A percentile compares a stretch with the other conserved stretches of the same genome.
Conservation (phyloP, 30 jellyfish, hydroid and myxozoan species). For the Hydra vulgaris region DNA sequence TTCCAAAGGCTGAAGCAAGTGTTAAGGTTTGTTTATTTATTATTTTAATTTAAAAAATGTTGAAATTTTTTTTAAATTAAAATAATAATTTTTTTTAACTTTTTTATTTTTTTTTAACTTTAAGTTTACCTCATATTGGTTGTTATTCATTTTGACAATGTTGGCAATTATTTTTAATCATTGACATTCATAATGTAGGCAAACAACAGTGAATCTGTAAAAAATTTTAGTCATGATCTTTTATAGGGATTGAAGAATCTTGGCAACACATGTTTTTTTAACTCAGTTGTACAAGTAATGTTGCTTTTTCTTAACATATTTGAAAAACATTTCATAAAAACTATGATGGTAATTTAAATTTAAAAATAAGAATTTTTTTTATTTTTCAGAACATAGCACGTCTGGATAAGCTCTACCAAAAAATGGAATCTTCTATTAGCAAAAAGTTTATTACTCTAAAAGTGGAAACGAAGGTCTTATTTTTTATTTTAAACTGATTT, state of each 20-base stretch:
- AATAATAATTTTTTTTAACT: background rate
- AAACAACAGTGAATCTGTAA: too few species aligned
- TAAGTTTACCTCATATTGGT: too few species aligned
- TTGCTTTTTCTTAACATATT: background rate
- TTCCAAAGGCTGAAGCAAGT: conserved; percentile 14
- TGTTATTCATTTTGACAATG: too few species aligned
- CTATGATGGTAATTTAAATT: too few species aligned
- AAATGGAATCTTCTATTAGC: conserved; percentile 11
- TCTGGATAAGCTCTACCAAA: conserved; percentile 21
- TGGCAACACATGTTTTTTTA: conserved; percentile 81
- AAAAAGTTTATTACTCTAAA: conserved; percentile 14
- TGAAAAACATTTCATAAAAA: too few species aligned
- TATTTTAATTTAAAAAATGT: background rate
- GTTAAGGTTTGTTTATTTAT: background rate
- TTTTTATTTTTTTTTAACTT: too few species aligned
- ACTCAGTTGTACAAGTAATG: conserved; percentile 46
- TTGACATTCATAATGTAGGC: too few species aligned
- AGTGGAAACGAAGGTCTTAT: conserved; percentile 22
- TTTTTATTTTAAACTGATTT: too few species aligned
- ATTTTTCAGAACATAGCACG: conserved; percentile 40
- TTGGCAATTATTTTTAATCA: too few species aligned
- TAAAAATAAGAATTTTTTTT: background rate
- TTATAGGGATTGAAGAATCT: conserved; percentile 72
- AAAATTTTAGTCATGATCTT: background rate
- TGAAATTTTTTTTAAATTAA: background rate